Conservation (phyloP, 2,888 invertebrate genomes). For the Spilosoma lubricipeda region DNA sequence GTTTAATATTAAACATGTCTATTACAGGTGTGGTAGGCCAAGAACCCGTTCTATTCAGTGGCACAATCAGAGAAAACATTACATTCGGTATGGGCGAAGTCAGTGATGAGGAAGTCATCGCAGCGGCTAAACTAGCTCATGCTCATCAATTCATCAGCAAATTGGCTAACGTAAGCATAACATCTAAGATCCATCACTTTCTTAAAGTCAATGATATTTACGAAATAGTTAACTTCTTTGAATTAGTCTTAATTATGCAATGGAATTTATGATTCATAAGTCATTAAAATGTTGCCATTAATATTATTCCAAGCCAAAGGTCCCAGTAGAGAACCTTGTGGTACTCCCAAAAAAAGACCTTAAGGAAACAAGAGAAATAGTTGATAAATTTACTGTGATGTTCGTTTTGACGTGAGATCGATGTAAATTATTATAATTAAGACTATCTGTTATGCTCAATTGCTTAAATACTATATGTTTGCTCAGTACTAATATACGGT, state of each 20-base stretch:
- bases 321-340: background rate
- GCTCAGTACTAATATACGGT: background rate
- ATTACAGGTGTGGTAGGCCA: constrained; percentile 92
- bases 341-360: background rate
- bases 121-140: constrained; percentile 90
- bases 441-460: background rate
- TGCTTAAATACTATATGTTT: background rate
- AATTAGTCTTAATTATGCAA: no score
- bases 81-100: constrained; percentile 89
- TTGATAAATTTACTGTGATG: background rate
- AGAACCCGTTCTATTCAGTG: constrained; percentile 94
- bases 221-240: no score
- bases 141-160: constrained; percentile 92
- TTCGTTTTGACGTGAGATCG: background rate
- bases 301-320: background rate
- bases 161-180: constrained; percentile 86
- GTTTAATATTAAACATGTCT: background rate
- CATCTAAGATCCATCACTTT: background rate
- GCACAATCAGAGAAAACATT: constrained; percentile 90
- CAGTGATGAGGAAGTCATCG: constrained; percentile 88
- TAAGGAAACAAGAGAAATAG: background rate
- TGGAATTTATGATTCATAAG: background rate
- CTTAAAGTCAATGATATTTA: background rate
- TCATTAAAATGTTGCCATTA: background rate
- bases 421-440: background rate